Conservation (phyloP, 1,140 invertebrate species). For the Littorina saxatilis region DNA sequence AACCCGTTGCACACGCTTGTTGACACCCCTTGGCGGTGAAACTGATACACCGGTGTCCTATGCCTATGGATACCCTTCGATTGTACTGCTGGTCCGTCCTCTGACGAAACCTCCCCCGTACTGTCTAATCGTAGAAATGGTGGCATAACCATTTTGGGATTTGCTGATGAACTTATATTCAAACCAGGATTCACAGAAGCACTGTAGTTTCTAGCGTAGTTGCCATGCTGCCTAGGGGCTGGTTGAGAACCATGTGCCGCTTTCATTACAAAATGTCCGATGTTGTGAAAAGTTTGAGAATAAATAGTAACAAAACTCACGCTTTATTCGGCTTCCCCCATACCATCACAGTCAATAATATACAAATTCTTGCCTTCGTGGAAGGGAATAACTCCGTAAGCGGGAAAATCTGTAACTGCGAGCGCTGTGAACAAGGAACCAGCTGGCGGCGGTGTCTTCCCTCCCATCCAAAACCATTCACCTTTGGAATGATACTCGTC, state of each 20-base stretch:
- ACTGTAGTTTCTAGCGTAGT: neutral
- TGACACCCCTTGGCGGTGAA: constrained; percentile 2
- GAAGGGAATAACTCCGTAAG: too few species aligned
- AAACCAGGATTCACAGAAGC: too few species aligned
- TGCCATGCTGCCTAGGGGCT: constrained; percentile 3
- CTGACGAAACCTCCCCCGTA: constrained; percentile 49
- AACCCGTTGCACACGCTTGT: neutral
- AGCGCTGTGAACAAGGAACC: neutral
- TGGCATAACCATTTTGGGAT: constrained; percentile 6
- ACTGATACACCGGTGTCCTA: too few species aligned
- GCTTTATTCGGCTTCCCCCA: too few species aligned
- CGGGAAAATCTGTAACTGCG: too few species aligned
- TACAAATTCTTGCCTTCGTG: too few species aligned
- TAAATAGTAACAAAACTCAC: too few species aligned
- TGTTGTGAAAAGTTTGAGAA: too few species aligned
- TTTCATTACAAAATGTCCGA: constrained; percentile 15
- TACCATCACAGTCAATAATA: too few species aligned
- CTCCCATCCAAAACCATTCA: neutral
- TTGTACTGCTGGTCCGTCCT: constrained; percentile 16
- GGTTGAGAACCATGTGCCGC: constrained; percentile 7
- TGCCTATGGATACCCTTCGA: neutral
- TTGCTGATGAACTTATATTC: neutral
- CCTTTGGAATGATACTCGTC: constrained; percentile 2
- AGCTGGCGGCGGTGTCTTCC: constrained; percentile 4
- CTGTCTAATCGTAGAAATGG: constrained; percentile 47